phyloP scores from a whole-genome alignment of 2,113 vertebrate species.

The Corythornis cristatus region DNA sequence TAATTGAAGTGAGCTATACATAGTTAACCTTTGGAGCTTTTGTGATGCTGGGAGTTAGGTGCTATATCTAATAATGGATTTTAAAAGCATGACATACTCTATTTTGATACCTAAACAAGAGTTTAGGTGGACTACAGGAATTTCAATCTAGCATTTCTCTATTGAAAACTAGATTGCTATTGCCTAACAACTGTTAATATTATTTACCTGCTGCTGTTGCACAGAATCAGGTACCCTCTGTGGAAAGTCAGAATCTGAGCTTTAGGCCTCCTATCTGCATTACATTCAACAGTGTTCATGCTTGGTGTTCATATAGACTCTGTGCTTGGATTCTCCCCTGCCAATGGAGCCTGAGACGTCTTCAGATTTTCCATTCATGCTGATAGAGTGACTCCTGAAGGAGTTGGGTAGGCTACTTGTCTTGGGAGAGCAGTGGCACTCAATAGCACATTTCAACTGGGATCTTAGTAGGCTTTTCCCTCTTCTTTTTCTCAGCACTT shows the following conservation, averaged over 20 bases:
- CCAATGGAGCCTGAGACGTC: neutral
- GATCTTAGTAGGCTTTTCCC: neutral
- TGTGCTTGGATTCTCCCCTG: neutral
- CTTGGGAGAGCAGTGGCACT: neutral
- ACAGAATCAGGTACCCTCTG: neutral
- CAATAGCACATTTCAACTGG: neutral
- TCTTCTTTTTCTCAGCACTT: neutral
- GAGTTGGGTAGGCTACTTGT: neutral
- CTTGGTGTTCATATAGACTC: neutral
- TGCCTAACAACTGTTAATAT: neutral
- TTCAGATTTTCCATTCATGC: neutral
- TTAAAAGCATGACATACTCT: neutral
- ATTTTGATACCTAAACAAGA: neutral
- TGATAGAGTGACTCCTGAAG: neutral
- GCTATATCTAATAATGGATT: neutral
- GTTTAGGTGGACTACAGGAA: neutral
- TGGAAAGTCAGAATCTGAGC: neutral
- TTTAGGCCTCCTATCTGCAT: neutral
- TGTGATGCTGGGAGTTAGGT: neutral
- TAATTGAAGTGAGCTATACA: slow-evolving; percentile 33
- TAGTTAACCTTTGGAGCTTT: slow-evolving; percentile 30
- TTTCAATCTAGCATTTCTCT: neutral
- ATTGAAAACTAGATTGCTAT: neutral
- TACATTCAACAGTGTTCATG: neutral
- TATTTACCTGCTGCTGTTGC: neutral